Conservation (phyloP, 2,113 vertebrate species). For the Pimephales promelas region DNA sequence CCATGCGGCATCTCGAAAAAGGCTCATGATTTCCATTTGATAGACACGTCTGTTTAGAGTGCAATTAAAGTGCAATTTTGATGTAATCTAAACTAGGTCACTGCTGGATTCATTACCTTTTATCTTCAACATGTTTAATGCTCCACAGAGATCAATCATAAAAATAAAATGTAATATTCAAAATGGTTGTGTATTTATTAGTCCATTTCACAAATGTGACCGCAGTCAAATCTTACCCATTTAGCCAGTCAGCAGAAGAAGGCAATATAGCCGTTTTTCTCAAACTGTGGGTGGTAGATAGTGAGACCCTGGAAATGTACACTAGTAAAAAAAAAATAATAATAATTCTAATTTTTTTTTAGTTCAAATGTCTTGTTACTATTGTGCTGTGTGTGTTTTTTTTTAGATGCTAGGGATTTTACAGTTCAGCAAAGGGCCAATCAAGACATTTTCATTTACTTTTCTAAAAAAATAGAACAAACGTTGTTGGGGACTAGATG, state of each 20-base stretch:
- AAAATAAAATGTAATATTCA: conserved; percentile 64
- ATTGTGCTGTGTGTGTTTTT: background rate
- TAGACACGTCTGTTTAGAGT: conserved; percentile 57
- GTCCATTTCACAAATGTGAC: conserved; percentile 6
- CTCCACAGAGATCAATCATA: conserved; percentile 63
- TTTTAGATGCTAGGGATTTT: background rate
- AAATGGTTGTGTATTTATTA: conserved; percentile 52
- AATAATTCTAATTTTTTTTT: no score
- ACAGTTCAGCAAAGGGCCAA: background rate
- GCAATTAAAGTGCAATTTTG: conserved; percentile 63
- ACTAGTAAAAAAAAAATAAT: background rate
- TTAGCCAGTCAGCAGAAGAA: background rate
- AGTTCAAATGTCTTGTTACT: background rate
- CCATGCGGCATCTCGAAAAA: conserved; percentile 26
- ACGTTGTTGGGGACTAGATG: no score
- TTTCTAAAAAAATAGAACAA: no score
- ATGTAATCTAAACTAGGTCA: conserved; percentile 61
- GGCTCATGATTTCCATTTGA: conserved; percentile 37
- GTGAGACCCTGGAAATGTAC: background rate
- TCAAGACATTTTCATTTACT: no score
- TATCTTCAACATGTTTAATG: conserved; percentile 64
- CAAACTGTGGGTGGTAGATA: background rate
- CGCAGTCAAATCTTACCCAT: background rate
- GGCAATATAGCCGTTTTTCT: background rate
- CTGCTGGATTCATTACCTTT: conserved; percentile 59